Evolutionary conservation across 1,140 invertebrate species (phyloP).

Genomic region (Bombyx mandarina): DNA sequence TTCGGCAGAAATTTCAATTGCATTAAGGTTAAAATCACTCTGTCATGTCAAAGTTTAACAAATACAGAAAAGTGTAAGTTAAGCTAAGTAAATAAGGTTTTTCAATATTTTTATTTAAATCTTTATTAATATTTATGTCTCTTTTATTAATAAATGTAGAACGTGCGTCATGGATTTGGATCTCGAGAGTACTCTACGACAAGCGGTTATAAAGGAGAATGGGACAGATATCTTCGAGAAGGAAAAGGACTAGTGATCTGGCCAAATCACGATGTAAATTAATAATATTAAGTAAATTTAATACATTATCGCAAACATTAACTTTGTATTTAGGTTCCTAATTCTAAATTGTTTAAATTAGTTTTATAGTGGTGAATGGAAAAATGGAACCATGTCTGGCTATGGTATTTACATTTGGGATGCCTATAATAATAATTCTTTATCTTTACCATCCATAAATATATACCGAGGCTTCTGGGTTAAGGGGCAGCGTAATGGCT

Average conservation of each 20-base stretch:
- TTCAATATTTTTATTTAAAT: slow-evolving; percentile 35
- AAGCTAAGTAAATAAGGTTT: slow-evolving; percentile 1
- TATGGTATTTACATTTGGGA: slow-evolving; percentile 73
- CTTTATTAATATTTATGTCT: not conserved
- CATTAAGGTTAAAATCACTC: too few species aligned
- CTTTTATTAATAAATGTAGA: slow-evolving; percentile 26
- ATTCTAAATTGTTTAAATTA: slow-evolving; percentile 18
- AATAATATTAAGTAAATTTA: too few species aligned
- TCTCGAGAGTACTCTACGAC: slow-evolving; percentile 58
- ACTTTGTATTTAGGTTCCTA: too few species aligned
- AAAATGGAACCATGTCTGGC: slow-evolving; percentile 69
- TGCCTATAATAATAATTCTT: slow-evolving; percentile 61
- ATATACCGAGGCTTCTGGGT: slow-evolving; percentile 70
- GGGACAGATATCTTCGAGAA: slow-evolving; percentile 59
- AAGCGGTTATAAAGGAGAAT: slow-evolving; percentile 71
- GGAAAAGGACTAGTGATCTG: slow-evolving; percentile 73
- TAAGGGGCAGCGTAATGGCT: slow-evolving; percentile 67
- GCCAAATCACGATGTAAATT: slow-evolving; percentile 70
- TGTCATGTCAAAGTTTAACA: too few species aligned
- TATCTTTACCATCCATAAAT: slow-evolving; percentile 65
- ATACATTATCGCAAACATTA: too few species aligned
- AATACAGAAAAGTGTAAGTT: too few species aligned
- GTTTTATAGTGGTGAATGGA: slow-evolving; percentile 73
- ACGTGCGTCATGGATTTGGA: slow-evolving; percentile 66
- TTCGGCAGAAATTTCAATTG: too few species aligned